Conservation (phyloP, 2,888 invertebrate genomes). For the Maniola hyperantus region DNA sequence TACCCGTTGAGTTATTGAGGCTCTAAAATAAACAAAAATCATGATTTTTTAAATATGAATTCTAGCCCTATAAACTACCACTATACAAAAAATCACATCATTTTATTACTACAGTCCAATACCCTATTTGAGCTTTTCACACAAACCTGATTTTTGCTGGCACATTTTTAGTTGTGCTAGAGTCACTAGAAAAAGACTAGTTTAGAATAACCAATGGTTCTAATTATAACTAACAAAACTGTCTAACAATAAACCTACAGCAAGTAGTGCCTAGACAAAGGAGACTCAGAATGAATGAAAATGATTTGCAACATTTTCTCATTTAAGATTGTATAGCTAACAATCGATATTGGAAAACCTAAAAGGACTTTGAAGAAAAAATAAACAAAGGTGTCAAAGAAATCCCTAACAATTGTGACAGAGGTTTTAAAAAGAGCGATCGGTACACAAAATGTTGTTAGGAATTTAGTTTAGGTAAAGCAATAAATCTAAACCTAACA, state of each 20-base stretch:
- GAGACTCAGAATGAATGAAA: neutral
- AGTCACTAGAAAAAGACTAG: too few relatives aligned
- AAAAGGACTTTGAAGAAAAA: constrained; percentile 3
- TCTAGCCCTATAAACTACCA: too few relatives aligned
- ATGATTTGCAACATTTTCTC: neutral
- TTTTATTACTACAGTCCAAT: too few relatives aligned
- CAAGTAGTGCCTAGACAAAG: neutral
- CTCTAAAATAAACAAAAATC: too few relatives aligned
- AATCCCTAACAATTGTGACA: neutral
- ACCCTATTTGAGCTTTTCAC: too few relatives aligned
- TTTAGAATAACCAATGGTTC: too few relatives aligned
- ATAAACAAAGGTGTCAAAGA: neutral
- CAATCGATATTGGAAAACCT: constrained; percentile 4
- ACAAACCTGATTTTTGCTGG: too few relatives aligned
- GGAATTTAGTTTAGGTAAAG: neutral
- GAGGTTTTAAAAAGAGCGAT: neutral
- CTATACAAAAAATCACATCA: too few relatives aligned
- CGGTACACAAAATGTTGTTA: neutral
- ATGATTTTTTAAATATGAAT: too few relatives aligned
- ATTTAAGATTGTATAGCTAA: neutral
- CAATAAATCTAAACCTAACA: neutral
- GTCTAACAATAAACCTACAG: neutral
- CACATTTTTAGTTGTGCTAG: too few relatives aligned
- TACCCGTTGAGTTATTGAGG: too few relatives aligned
- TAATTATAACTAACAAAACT: neutral